These are phyloP conservation scores for Sylvicola cinctus DNA, from an alignment of 2,888 invertebrate genomes.

Conservation along the genomic window DNA sequence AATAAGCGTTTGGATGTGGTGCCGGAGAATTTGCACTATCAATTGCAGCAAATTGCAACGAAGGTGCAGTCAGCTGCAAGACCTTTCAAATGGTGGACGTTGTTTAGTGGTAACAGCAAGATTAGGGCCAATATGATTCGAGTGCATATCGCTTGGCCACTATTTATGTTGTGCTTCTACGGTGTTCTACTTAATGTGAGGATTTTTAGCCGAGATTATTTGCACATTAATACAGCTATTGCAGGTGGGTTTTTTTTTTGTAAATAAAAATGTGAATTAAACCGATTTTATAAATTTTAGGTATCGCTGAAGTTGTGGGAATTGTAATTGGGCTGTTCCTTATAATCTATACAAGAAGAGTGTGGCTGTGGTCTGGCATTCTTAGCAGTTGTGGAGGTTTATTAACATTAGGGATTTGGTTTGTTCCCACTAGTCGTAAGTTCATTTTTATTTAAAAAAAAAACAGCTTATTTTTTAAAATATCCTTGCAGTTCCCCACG, in stretches of 20 bases:
- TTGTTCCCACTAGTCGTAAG: slow-evolving; percentile 19
- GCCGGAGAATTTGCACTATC: slow-evolving; percentile 15
- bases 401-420: slow-evolving; percentile 22
- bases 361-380: slow-evolving; percentile 23
- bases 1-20: slow-evolving; percentile 18
- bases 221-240: slow-evolving; percentile 24
- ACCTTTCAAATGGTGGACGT: too few species aligned
- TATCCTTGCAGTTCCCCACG: too few species aligned
- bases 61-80: too few species aligned
- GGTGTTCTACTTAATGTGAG: slow-evolving; percentile 28
- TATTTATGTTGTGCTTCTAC: slow-evolving; percentile 26
- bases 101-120: too few species aligned
- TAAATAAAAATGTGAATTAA: too few species aligned
- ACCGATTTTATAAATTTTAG: slow-evolving; percentile 1
- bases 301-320: slow-evolving; percentile 19
- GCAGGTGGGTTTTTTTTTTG: slow-evolving; percentile 20
- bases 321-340: slow-evolving; percentile 22
- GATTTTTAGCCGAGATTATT: slow-evolving; percentile 25
- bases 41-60: too few species aligned
- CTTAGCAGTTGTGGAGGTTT: slow-evolving; percentile 22
- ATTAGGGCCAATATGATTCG: too few species aligned
- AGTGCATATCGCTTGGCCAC: slow-evolving; percentile 15
- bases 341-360: slow-evolving; percentile 19
- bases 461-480: too few species aligned
- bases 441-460: not conserved